A percentile compares a stretch with the other conserved stretches of the same genome.
phyloP scores from a whole-genome alignment of 1,140 invertebrate genomes.

The Acromyrmex charruanus region DNA sequence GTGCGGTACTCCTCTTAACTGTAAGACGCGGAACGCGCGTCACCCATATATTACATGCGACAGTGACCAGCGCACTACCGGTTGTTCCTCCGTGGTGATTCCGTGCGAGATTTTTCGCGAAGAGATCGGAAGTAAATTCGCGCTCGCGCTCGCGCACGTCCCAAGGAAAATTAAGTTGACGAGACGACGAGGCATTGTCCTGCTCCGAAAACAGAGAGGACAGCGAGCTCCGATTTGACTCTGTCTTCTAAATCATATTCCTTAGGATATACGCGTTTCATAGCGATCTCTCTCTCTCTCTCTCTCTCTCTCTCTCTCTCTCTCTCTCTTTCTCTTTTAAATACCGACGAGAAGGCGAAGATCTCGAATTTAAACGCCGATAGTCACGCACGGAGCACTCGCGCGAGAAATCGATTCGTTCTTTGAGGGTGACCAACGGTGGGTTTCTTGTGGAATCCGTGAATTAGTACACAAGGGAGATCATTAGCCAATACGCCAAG shows the following conservation, averaged over 20 bases:
- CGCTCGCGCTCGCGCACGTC: neutral
- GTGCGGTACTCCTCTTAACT: slow-evolving; percentile 77
- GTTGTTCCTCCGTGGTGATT: slow-evolving; percentile 76
- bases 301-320: neutral
- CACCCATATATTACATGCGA: neutral
- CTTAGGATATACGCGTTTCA: slow-evolving; percentile 7
- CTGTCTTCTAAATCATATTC: slow-evolving; percentile 5
- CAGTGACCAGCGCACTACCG: slow-evolving; percentile 28
- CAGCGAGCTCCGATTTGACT: slow-evolving; percentile 43
- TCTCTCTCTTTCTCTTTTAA: neutral
- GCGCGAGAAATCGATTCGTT: slow-evolving; percentile 21
- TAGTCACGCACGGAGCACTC: slow-evolving; percentile 64
- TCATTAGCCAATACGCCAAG: slow-evolving; percentile 48
- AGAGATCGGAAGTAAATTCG: neutral
- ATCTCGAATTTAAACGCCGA: slow-evolving; percentile 30
- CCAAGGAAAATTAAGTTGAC: neutral
- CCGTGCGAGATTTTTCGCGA: slow-evolving; percentile 82
- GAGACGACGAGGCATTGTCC: slow-evolving; percentile 42
- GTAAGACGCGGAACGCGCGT: neutral
- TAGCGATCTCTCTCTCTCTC: neutral
- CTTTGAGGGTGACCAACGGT: slow-evolving; percentile 53
- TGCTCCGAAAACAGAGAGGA: slow-evolving; percentile 67
- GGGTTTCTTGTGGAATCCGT: slow-evolving; percentile 72
- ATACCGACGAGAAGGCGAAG: neutral
- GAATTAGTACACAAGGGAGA: slow-evolving; percentile 25